phyloP scores from a whole-genome alignment of 2,113 vertebrate species.

The Oncorhynchus tshawytscha region DNA sequence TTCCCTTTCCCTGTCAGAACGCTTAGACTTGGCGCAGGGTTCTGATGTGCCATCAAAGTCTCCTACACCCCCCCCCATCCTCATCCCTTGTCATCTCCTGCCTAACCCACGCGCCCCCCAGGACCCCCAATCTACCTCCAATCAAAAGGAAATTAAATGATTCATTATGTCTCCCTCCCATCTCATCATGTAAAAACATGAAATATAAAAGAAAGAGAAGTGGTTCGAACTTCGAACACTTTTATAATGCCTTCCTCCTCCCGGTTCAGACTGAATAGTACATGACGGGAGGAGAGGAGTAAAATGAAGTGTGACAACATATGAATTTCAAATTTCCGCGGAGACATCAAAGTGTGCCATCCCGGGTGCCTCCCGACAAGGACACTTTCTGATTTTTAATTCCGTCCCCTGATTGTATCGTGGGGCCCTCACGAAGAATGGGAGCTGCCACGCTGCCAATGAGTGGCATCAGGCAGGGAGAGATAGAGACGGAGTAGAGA shows the following conservation, averaged over 20 bases:
- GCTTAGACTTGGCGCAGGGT: no score
- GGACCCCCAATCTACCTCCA: conserved; percentile 34
- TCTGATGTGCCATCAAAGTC: no score
- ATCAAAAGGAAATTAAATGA: conserved; percentile 76
- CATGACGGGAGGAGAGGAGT: conserved; percentile 63
- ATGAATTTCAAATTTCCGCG: conserved; percentile 82
- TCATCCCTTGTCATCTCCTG: no score
- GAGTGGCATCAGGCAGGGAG: conserved; percentile 65
- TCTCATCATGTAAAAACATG: conserved; percentile 67
- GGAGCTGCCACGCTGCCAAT: conserved; percentile 72
- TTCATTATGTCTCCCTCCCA: conserved; percentile 65
- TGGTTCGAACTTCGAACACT: conserved; percentile 52
- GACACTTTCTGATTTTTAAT: conserved; percentile 78
- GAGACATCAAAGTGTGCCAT: conserved; percentile 79
- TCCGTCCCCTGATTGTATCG: conserved; percentile 76
- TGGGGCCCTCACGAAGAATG: conserved; percentile 72
- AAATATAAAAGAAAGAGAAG: conserved; percentile 71
- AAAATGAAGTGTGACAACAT: conserved; percentile 82
- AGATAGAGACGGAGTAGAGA: conserved; percentile 41
- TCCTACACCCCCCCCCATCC: not conserved
- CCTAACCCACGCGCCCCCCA: no score
- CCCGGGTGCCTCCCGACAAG: conserved; percentile 74
- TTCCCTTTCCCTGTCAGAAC: no score
- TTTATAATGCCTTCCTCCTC: conserved; percentile 54
- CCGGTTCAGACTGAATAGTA: conserved; percentile 63